Conservation (phyloP, 92 coral and sea anemone species). For the Heteractis magnifica region DNA sequence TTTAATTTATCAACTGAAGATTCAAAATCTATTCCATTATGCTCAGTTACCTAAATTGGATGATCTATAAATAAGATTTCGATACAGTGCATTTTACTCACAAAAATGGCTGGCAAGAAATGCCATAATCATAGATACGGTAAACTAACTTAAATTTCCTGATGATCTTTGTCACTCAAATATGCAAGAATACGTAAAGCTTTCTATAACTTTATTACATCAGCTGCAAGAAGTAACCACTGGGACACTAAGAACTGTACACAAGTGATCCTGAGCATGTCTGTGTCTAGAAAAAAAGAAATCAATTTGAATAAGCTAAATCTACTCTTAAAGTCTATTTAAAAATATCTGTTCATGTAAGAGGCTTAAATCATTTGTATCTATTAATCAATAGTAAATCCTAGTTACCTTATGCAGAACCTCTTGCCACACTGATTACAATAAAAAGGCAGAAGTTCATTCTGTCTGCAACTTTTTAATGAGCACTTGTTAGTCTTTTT, state of each 20-base stretch:
- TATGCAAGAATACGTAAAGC: neutral
- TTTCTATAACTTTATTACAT: neutral
- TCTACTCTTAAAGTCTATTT: too few species aligned
- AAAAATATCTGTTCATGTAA: too few species aligned
- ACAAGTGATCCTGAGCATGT: slow-evolving; percentile 62
- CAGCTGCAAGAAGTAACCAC: slow-evolving; percentile 56
- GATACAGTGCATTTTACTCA: too few species aligned
- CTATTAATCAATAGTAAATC: slow-evolving; percentile 18
- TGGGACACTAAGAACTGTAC: slow-evolving; percentile 49
- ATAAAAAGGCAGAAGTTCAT: slow-evolving; percentile 87
- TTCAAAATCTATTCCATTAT: too few species aligned
- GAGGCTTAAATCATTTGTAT: slow-evolving; percentile 19
- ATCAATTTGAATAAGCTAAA: too few species aligned
- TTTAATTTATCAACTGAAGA: too few species aligned
- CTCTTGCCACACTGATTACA: slow-evolving; percentile 77
- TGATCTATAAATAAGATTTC: too few species aligned
- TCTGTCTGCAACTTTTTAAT: slow-evolving; percentile 71
- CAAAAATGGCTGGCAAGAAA: too few species aligned
- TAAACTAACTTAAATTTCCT: too few species aligned
- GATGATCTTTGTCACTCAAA: too few species aligned
- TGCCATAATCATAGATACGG: too few species aligned
- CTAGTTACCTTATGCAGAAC: slow-evolving; percentile 81
- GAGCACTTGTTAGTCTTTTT: slow-evolving; percentile 90
- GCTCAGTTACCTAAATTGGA: too few species aligned
- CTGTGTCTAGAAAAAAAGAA: slow-evolving; percentile 46